Conservation (phyloP, 2,797 vertebrate species). For the Lacerta agilis region DNA sequence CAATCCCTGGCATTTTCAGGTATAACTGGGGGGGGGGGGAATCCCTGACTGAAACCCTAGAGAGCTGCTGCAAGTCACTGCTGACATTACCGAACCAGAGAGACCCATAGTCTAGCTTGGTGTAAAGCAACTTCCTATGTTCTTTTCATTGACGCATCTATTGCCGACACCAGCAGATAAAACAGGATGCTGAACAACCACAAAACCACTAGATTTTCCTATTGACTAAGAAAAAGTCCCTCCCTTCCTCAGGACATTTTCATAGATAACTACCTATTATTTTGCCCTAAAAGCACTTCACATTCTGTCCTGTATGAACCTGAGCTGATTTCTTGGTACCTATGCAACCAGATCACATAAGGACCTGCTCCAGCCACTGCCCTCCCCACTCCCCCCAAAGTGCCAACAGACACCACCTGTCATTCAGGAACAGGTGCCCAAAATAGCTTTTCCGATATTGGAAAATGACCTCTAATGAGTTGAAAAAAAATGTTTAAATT, state of each 20-base stretch:
- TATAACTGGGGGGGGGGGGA: not conserved
- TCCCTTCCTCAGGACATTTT: not conserved
- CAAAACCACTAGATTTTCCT: not conserved
- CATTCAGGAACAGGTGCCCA: too few relatives aligned
- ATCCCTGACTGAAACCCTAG: not conserved
- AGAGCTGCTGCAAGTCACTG: not conserved
- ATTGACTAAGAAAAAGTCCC: not conserved
- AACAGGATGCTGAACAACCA: not conserved
- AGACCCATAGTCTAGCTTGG: not conserved
- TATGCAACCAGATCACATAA: too few relatives aligned
- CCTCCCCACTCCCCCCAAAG: too few relatives aligned
- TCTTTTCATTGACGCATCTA: not conserved
- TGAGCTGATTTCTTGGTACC: not conserved
- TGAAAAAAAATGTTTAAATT: too few relatives aligned
- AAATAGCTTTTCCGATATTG: too few relatives aligned
- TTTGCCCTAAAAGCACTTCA: not conserved
- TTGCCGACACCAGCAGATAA: not conserved
- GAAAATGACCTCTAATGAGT: too few relatives aligned
- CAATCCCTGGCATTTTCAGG: not conserved
- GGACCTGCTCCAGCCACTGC: too few relatives aligned
- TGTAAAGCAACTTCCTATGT: not conserved
- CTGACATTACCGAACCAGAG: not conserved
- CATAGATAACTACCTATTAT: not conserved
- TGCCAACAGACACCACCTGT: too few relatives aligned
- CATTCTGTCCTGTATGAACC: not conserved